Evolutionary conservation across 1,140 invertebrate species (phyloP), one percentile per base, ranked within the genome.

Genomic region (Cydia splendana): DNA sequence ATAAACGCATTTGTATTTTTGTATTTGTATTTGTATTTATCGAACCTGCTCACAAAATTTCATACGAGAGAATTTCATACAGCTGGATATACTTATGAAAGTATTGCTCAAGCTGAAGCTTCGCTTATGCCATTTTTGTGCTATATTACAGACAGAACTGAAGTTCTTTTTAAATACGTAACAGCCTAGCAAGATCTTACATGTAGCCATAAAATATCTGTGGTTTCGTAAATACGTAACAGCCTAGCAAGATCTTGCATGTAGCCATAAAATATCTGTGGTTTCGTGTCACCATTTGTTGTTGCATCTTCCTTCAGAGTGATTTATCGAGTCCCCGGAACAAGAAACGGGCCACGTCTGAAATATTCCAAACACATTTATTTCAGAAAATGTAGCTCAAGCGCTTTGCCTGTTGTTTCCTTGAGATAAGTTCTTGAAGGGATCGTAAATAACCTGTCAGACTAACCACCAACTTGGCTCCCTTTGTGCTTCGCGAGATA

Each of bases 361-460:
- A 24, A 62, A 62, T 20, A 62, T 62, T 62, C 57, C 20, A 62
- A 62, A 62, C 57, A 24, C 57, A 62, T 62, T 62, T 62, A 62
- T 62, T 62, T 62, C 57, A 62, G 57, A 62, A 62, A 62, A 62
- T 62, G 20, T 62, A 24, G 57, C 57, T 62, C 57, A 62, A 62
- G 57, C 57, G 57, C 57, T 24, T 62, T 24, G 57, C 57, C 57
- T 62, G 57, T 62, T 62, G 57, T 62, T 62, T 62, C 20, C 57
- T 57, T 1, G 57, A 62, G 57, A 62, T 62, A 62, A 62, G 57
- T 62, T 62, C 57, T 62, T 62, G 57, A 62, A 62, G 57, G 57
- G 57, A 62, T 62, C 57, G 57, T 62, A 62, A 62, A 62, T 62
- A 62, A 62, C 57, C 57, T 62, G 57, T 62, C 57, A 62, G 57